Evolutionary conservation across 2,888 invertebrate genomes (phyloP).

Genomic region (Didymodactylos carnosus): DNA sequence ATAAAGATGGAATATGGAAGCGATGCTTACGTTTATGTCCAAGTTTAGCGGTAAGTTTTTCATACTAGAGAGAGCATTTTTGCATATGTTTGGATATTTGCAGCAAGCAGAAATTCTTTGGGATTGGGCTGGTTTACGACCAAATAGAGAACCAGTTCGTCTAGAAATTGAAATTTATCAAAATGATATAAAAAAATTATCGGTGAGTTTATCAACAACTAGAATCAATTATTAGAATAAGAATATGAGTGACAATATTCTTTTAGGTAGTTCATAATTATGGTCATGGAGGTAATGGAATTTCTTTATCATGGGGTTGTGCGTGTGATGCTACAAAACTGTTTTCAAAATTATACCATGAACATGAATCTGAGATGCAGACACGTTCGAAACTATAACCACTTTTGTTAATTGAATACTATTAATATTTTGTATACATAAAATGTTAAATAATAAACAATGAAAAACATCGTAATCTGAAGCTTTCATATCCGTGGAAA

Average conservation of each 20-base stretch:
- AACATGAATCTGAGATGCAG: too few species aligned
- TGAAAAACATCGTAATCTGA: too few species aligned
- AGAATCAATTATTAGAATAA: too few species aligned
- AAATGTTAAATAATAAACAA: too few species aligned
- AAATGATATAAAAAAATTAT: conserved; percentile 4
- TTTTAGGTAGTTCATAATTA: conserved; percentile 64
- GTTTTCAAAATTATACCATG: not conserved
- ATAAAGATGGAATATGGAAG: conserved; percentile 54
- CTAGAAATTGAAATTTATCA: conserved; percentile 29
- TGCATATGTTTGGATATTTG: conserved; percentile 1
- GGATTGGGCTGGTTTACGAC: conserved; percentile 62
- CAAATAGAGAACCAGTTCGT: conserved; percentile 45
- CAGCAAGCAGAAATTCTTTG: conserved; percentile 40
- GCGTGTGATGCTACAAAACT: not conserved
- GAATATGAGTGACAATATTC: not conserved
- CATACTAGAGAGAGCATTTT: not conserved
- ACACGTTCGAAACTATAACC: too few species aligned
- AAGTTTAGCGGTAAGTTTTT: conserved; percentile 34
- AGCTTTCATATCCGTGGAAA: too few species aligned
- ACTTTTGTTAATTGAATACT: too few species aligned
- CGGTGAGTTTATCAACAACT: too few species aligned
- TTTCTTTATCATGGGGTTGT: conserved; percentile 65
- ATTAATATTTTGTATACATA: too few species aligned
- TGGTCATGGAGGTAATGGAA: conserved; percentile 81
- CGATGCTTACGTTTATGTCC: conserved; percentile 58